Conservation (phyloP, 2,888 invertebrate species). For the Abrostola triplasia region DNA sequence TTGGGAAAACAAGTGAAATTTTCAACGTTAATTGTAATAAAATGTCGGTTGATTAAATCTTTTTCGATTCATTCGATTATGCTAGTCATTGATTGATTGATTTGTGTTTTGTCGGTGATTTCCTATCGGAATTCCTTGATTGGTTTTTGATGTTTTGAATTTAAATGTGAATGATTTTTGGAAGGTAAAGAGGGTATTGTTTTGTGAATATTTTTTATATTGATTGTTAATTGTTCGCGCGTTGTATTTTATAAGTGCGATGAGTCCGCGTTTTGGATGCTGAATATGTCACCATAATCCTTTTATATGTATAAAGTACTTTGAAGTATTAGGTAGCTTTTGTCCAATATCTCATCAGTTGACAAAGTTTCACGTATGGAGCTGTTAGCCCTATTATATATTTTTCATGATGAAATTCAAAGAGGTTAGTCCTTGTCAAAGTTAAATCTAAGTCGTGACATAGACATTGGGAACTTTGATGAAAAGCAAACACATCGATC, state of each 20-base stretch:
- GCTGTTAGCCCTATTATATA: neutral
- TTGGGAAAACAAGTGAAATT: conserved; percentile 69
- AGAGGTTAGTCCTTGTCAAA: neutral
- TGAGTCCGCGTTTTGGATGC: neutral
- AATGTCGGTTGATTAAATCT: conserved; percentile 46
- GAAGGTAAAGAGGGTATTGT: neutral
- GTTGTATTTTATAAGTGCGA: too few species aligned
- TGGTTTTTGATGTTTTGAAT: neutral
- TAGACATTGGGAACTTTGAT: too few species aligned
- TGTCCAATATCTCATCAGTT: neutral
- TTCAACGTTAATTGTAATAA: conserved; percentile 52
- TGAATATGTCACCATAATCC: neutral
- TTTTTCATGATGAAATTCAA: neutral
- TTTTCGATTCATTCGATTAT: conserved; percentile 38
- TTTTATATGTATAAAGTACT: neutral
- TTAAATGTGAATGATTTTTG: conserved; percentile 3
- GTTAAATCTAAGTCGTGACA: too few species aligned
- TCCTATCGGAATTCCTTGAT: neutral
- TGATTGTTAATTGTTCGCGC: too few species aligned
- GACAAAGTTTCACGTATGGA: neutral
- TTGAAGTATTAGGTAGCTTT: neutral
- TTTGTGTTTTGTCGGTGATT: conserved; percentile 24
- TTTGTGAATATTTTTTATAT: too few species aligned
- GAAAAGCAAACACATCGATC: too few species aligned
- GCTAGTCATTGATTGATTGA: conserved; percentile 19